Percentiles rank a stretch among this genome's conserved stretches.
phyloP scores from a whole-genome alignment of 2,113 vertebrate genomes.

The Melanerpes aurifrons region DNA sequence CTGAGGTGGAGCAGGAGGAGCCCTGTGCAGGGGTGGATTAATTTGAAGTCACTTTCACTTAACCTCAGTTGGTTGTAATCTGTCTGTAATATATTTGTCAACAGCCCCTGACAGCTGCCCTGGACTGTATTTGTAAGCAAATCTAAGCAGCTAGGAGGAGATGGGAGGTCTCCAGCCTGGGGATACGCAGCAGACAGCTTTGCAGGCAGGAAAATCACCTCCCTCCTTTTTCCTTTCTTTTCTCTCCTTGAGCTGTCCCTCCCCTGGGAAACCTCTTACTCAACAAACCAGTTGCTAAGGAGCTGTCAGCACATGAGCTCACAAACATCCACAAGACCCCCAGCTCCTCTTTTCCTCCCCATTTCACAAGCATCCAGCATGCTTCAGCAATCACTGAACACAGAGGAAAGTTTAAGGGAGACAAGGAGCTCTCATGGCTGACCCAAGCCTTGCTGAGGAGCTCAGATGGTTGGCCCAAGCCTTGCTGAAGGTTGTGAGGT shows the following conservation, averaged over 20 bases:
- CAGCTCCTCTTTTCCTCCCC: not conserved
- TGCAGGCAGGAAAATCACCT: not conserved
- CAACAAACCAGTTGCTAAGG: not conserved
- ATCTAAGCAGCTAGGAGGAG: constrained; percentile 3
- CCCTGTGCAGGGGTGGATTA: not conserved
- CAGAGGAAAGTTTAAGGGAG: not conserved
- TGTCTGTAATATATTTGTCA: constrained; percentile 66
- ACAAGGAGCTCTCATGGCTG: accelerated
- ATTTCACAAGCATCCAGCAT: accelerated
- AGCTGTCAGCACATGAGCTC: not conserved
- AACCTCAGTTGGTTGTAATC: constrained; percentile 25
- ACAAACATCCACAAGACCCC: not conserved
- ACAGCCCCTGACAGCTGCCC: constrained; percentile 48
- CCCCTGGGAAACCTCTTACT: not conserved
- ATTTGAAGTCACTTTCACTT: constrained; percentile 45
- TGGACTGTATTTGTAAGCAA: constrained; percentile 34
- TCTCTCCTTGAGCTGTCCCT: not conserved
- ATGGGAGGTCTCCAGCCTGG: not conserved
- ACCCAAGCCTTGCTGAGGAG: not conserved
- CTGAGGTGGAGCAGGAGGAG: not conserved
- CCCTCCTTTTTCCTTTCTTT: not conserved
- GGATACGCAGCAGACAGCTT: not conserved
- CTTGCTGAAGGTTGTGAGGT: not conserved
- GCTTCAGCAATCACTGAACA: accelerated
- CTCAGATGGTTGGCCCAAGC: not conserved